These are phyloP conservation scores for Ammodytes dubius DNA, from an alignment of 2,113 vertebrate genomes.

Conservation along the genomic window DNA sequence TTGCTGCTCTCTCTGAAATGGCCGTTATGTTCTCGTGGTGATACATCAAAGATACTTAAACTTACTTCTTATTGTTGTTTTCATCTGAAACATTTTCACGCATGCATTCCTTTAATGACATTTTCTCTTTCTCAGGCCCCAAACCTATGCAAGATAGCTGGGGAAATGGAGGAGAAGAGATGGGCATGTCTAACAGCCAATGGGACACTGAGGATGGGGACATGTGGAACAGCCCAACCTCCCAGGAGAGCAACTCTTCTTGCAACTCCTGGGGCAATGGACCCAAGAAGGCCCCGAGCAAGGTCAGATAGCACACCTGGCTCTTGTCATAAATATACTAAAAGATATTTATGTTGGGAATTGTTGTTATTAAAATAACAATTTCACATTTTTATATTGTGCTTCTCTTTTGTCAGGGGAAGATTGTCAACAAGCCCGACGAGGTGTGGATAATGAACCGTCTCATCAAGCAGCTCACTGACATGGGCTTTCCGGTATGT, in stretches of 20 bases:
- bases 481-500: constrained; percentile 99
- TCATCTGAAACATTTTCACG: background rate
- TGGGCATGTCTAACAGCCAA: constrained; percentile 88
- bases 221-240: constrained; percentile 94
- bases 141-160: constrained; percentile 99
- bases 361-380: background rate
- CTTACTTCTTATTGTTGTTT: background rate
- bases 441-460: constrained; percentile 97
- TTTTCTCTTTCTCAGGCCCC: constrained; percentile 85
- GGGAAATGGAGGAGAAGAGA: constrained; percentile 93
- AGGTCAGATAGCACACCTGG: constrained; percentile 82
- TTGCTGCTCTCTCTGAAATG: background rate
- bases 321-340: background rate
- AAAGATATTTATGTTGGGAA: background rate
- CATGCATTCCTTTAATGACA: background rate
- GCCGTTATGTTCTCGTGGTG: background rate
- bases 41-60: background rate
- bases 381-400: background rate
- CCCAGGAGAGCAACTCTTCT: constrained; percentile 94
- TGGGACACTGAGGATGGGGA: constrained; percentile 97
- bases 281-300: constrained; percentile 92
- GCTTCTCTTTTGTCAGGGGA: constrained; percentile 83
- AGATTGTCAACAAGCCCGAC: constrained; percentile 93
- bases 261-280: constrained; percentile 95
- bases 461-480: constrained; percentile 97